Base-by-base conservation (phyloP, 2,888 invertebrate species). In the Ethmia dodecea region DNA sequence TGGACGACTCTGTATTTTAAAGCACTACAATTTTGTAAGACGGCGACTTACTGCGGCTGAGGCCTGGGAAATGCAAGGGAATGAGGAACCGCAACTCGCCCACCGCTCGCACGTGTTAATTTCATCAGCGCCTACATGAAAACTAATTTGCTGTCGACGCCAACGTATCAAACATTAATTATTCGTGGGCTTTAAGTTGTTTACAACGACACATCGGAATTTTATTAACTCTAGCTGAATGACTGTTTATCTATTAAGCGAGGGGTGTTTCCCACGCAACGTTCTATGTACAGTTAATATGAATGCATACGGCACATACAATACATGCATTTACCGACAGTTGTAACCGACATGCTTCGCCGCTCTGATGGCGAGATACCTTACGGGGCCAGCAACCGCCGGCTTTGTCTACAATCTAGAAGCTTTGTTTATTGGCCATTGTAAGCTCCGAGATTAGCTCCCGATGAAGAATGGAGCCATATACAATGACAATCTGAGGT, bases 361-460 rank as follows among this genome's bases (percentile, higher is more conserved):
- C 67, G 73, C 69, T 37, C 51, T 60, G 77, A 75, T 74, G 72
- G 63, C 56, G 61, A 70, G 77, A 74, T 77, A 59, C 35, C 31
- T 27, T 34, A 69, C 61, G 59, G 54, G 62, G 57, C 61, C 59
- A 59, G 60, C 60, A 60, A 58, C 65, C 56, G 63, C 63, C 49
- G 60, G 72, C 76, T 74, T 77, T 77, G 74, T 77, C 66, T 72
- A 62, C 67, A 57, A 64, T 72, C 72, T 73, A 65, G 68, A 55
- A 60, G 64, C 73, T 70, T 67, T 79, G 80, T 81, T 80, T 80
- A 78, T 79, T 75, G 72, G 67, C 75, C 65, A 80, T 81, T 80
- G 77, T 79, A 54, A 58, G 59, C 55, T 50, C 42, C 43, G 59
- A 66, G 73, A 74, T 73, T 68, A 63, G 64, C 61, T 63, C 56